These are phyloP conservation scores for Celastrina argiolus DNA, from an alignment of 2,888 invertebrate genomes.

Conservation along the genomic window DNA sequence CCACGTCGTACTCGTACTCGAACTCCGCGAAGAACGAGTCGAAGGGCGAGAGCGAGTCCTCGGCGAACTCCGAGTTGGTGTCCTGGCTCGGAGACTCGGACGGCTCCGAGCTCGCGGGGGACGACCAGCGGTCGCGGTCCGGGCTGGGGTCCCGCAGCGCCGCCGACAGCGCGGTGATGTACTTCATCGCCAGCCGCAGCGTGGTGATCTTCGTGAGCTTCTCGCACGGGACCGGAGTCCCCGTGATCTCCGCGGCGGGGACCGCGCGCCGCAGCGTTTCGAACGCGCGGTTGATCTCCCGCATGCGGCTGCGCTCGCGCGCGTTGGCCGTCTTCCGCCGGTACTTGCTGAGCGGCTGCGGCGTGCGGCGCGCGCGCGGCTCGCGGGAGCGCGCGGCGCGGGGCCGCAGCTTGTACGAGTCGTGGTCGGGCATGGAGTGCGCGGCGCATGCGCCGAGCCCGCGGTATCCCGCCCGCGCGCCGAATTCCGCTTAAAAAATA, in stretches of 20 bases:
- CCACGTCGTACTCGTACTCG: conserved; percentile 68
- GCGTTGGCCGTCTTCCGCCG: conserved; percentile 94
- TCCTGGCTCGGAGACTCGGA: conserved; percentile 73
- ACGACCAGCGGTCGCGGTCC: conserved; percentile 63
- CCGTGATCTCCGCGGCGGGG: conserved; percentile 79
- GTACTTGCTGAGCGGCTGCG: conserved; percentile 91
- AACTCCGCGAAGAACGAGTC: conserved; percentile 76
- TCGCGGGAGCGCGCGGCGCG: conserved; percentile 70
- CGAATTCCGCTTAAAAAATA: conserved; percentile 64
- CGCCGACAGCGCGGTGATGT: conserved; percentile 86
- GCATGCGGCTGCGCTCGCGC: conserved; percentile 90
- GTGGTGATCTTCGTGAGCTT: conserved; percentile 95
- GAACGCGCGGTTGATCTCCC: conserved; percentile 93
- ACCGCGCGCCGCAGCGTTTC: conserved; percentile 88
- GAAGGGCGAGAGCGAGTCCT: conserved; percentile 78
- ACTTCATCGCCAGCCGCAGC: conserved; percentile 90
- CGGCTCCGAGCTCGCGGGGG: conserved; percentile 72
- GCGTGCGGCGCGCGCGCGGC: conserved; percentile 79
- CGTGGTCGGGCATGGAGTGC: conserved; percentile 75
- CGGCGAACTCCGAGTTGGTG: conserved; percentile 69
- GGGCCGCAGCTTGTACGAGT: conserved; percentile 76
- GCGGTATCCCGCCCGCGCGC: conserved; percentile 53
- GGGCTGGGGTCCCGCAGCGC: conserved; percentile 73
- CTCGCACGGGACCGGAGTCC: conserved; percentile 80
- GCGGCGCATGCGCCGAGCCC: conserved; percentile 63